Evolutionary conservation across 92 coral and sea anemone species (phyloP), one percentile per base, ranked within the genome.

Genomic region (Epizoanthus stellaris): DNA sequence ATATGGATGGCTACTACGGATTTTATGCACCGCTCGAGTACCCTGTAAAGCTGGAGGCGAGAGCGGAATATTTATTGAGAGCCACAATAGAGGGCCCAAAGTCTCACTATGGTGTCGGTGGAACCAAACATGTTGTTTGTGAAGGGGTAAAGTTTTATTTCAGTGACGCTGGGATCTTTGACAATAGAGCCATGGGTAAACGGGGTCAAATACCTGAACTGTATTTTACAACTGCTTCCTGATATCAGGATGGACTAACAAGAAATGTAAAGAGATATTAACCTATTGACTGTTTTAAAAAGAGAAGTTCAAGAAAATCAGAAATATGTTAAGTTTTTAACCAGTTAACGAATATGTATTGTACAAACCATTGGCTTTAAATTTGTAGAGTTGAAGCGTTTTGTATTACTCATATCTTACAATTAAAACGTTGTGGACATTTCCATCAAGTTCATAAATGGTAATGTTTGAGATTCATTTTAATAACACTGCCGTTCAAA

Each of bases 201-300:
- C 70, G 83, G 23, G 83, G 83, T 43, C 83, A 79, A 42, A 63
- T 79, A 62, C 83, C 83, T 5, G 83, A 79, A 43, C 72, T 79
- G 71, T 79, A 42, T 45, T 79, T 79, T 63, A 79, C 83, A 3
- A 79, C 72, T 13, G 70, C 83, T 11, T 79, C 59, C 9, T 79
- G 60, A 49, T 49, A 8, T 49, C 2, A 49, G 56, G 11, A 49
- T 49, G 9, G 1, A 30, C 34, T 30, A 1, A 30, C 34, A 30
- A 30, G 34, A 0, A 30, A 0, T 30, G 34, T 30, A 30, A 30
- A 30, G 1, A 30, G 34, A 30, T 30, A 30, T 30, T 30, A 30
- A 30, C 34, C 34, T 0, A 30, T 1, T 30, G 34, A 30, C 34
- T 30, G 34, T 30, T 30, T 30, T 30, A n/a, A n/a, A 30, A 1